Evolutionary conservation across 2,888 invertebrate species (phyloP), one percentile per base, ranked within the genome.

Genomic region (Dolichopus griseipennis): DNA sequence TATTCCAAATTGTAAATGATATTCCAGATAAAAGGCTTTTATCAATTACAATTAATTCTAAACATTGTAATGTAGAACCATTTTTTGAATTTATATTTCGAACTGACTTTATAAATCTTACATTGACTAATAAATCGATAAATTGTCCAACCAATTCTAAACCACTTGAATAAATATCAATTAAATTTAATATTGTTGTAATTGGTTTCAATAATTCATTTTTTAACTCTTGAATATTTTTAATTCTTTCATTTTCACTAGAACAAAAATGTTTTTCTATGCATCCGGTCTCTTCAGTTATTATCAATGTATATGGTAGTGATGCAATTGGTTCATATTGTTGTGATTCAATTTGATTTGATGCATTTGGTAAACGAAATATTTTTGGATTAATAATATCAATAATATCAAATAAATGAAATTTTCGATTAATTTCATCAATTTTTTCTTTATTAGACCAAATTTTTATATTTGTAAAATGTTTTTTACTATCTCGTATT

Each of bases 381-480:
- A 79, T 74, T 78, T 86, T 87, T 8, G 90, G 88, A 68, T 87
- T 87, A 21, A 87, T 83, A 22, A 92, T 83, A 79, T 91, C 88
- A 62, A 92, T 89, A 85, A 83, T 75, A 78, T 89, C 88, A 27
- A 91, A 90, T 7, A 90, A 85, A 65, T 86, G 84, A 77, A 88
- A 88, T 73, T 84, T 84, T 70, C 85, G 84, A 73, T 87, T 85
- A 72, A 88, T 84, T 68, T 85, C 85, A 62, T 84, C 82, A 22
- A 91, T 83, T 74, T 83, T 87, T 71, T 86, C 85, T 69, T 84
- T 84, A 6, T 85, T 83, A 4, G 91, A 91, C 92, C 92, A 93
- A 71, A 86, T 88, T 70, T 89, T 88, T 20, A 88, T 88, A 77
- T 92, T 92, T 65, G 91, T 88, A 7, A 88, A 87, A 77, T 90